Conservation (phyloP, 1,140 invertebrate genomes). For the Meloidogyne hapla region DNA sequence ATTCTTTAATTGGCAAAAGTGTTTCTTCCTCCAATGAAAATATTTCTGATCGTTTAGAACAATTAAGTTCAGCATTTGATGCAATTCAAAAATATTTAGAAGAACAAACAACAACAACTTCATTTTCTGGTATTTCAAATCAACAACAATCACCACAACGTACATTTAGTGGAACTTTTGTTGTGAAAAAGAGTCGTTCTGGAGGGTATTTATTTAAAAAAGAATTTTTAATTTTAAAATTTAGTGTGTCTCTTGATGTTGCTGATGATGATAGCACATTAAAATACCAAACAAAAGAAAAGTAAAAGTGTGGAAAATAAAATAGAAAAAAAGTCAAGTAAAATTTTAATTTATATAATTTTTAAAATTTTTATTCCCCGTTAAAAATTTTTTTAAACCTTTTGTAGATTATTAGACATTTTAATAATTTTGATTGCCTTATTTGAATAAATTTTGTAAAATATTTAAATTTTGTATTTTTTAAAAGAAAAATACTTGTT, state of each 20-base stretch:
- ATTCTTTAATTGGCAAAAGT: not conserved
- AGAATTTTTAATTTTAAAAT: not conserved
- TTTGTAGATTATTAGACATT: not conserved
- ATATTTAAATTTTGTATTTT: not conserved
- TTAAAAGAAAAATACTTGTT: too few species aligned
- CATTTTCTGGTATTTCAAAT: not conserved
- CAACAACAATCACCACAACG: slow-evolving; percentile 4
- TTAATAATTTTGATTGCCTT: too few species aligned
- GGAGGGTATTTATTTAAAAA: not conserved
- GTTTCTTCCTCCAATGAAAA: slow-evolving; percentile 19
- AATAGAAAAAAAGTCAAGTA: too few species aligned
- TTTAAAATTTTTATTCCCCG: not conserved
- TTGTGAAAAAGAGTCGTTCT: not conserved
- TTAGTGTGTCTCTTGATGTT: not conserved
- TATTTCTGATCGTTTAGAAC: slow-evolving; percentile 41
- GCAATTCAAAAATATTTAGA: slow-evolving; percentile 51
- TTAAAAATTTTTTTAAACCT: not conserved
- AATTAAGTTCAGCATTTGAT: slow-evolving; percentile 43
- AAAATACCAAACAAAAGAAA: not conserved
- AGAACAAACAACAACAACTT: slow-evolving; percentile 32
- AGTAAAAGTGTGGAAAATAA: not conserved
- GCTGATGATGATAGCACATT: not conserved
- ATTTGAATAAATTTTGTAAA: slow-evolving; percentile 4
- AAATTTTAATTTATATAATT: not conserved
- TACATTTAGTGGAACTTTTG: slow-evolving; percentile 1